Percentiles rank a stretch among this genome's conserved stretches.
Evolutionary conservation across 2,797 vertebrate genomes (phyloP).

Genomic region (Fundulus diaphanus): DNA sequence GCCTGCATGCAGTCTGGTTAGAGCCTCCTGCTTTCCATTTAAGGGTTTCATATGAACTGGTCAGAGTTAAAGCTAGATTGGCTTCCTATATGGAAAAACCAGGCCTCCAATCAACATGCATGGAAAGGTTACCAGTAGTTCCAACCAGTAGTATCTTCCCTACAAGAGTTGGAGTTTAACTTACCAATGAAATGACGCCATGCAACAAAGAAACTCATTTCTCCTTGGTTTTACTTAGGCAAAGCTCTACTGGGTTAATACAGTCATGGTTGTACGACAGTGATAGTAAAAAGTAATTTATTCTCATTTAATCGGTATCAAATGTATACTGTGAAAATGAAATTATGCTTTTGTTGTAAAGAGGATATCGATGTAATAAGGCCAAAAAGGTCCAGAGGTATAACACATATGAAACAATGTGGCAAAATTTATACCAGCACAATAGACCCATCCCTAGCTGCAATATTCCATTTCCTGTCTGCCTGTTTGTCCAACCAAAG

Average conservation of each 20-base stretch:
- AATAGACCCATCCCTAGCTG: background rate
- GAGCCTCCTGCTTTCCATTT: background rate
- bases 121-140: background rate
- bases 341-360: background rate
- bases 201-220: background rate
- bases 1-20: background rate
- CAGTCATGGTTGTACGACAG: no score
- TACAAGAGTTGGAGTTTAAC: background rate
- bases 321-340: background rate
- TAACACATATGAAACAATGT: background rate
- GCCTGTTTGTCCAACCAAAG: background rate
- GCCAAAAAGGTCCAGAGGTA: background rate
- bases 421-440: background rate
- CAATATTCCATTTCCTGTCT: background rate
- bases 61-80: background rate
- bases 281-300: background rate
- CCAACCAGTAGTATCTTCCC: background rate
- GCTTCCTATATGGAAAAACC: background rate
- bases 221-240: background rate
- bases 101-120: background rate
- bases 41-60: background rate
- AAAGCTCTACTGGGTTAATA: background rate
- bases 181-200: background rate
- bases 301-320: background rate
- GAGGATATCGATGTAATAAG: background rate